Evolutionary conservation across 2,888 invertebrate genomes (phyloP).

Genomic region (Lydus trimaculatus): DNA sequence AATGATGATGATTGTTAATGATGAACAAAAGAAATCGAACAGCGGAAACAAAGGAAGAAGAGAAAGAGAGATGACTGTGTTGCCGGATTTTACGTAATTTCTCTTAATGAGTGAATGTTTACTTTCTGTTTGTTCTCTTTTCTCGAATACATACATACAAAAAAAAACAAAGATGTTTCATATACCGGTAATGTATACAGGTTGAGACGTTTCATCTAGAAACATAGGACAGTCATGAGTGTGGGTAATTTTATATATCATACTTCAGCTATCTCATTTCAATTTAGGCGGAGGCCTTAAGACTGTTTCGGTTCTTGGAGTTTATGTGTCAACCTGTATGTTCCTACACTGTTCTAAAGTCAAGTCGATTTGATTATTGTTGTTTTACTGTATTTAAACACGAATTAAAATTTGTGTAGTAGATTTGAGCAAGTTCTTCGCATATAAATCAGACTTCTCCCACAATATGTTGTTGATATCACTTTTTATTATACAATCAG

Average conservation of each 20-base stretch:
- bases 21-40: slow-evolving; percentile 12
- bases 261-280: too few relatives aligned
- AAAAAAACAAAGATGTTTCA: not conserved
- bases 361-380: not conserved
- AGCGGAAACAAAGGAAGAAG: slow-evolving; percentile 6
- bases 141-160: too few relatives aligned
- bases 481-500: slow-evolving; percentile 33
- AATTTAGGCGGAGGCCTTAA: too few relatives aligned
- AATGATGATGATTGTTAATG: not conserved
- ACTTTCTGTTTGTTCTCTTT: slow-evolving; percentile 1
- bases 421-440: slow-evolving; percentile 4
- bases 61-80: not conserved
- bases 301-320: too few relatives aligned
- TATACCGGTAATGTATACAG: too few relatives aligned
- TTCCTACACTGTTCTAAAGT: too few relatives aligned
- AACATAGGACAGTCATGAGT: too few relatives aligned
- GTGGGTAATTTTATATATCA: too few relatives aligned
- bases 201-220: too few relatives aligned
- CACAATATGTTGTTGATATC: slow-evolving; percentile 30
- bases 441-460: slow-evolving; percentile 16
- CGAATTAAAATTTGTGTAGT: not conserved
- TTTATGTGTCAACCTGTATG: too few relatives aligned
- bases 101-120: not conserved
- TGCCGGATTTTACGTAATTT: slow-evolving; percentile 15
- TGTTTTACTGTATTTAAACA: not conserved